These are phyloP conservation scores for Diogma glabrata DNA, from an alignment of 2,888 invertebrate genomes.

Conservation along the genomic window DNA sequence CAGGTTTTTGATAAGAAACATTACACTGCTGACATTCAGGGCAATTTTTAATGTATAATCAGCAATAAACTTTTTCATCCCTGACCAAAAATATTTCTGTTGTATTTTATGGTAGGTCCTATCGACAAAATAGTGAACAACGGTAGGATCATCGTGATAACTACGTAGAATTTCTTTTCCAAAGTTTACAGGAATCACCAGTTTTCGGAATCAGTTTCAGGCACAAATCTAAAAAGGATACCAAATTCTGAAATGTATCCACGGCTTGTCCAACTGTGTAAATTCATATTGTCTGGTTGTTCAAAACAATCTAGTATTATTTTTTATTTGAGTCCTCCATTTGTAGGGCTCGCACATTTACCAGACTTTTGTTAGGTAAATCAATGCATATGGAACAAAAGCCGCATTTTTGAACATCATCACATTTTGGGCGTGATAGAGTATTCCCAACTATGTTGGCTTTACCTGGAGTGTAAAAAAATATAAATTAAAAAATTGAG, in stretches of 20 bases:
- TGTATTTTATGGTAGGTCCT: not conserved
- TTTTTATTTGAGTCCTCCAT: not conserved
- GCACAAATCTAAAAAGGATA: not conserved
- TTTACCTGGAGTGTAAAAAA: too few relatives aligned
- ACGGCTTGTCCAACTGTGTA: not conserved
- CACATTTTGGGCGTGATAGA: too few relatives aligned
- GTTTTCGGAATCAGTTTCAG: not conserved
- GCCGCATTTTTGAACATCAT: too few relatives aligned
- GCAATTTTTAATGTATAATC: not conserved
- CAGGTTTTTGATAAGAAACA: too few relatives aligned
- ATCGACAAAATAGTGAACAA: not conserved
- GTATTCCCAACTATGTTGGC: too few relatives aligned
- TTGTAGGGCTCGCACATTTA: not conserved
- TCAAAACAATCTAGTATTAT: not conserved
- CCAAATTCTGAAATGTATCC: too few relatives aligned
- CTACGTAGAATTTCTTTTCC: not conserved
- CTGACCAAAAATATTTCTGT: not conserved
- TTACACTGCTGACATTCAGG: too few relatives aligned
- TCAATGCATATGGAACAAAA: too few relatives aligned
- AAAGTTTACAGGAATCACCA: not conserved
- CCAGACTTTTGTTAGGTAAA: not conserved
- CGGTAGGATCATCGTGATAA: not conserved
- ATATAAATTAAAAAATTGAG: too few relatives aligned
- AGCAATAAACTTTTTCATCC: not conserved
- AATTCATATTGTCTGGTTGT: not conserved